Percentiles rank a stretch among this genome's conserved stretches.
Conservation (phyloP, 2,113 vertebrate genomes). For the Scalopus aquaticus region DNA sequence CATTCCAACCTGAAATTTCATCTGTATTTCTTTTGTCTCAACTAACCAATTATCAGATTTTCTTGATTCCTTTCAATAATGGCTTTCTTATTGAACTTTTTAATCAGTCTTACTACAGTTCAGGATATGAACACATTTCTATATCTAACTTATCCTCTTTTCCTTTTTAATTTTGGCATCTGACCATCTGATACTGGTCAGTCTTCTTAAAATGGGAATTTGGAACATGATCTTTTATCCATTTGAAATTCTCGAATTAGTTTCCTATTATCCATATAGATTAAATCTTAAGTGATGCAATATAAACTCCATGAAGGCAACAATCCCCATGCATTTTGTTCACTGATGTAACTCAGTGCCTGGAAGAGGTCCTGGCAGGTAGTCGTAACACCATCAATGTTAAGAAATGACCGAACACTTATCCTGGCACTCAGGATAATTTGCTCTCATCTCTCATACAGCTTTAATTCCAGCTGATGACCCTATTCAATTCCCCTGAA, state of each 20-base stretch:
- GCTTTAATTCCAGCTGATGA: not conserved
- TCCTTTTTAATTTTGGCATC: not conserved
- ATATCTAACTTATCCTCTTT: not conserved
- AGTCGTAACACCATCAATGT: not conserved
- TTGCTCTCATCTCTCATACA: not conserved
- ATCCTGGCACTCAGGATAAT: not conserved
- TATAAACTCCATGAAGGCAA: not conserved
- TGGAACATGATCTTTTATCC: not conserved
- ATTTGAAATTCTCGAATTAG: not conserved
- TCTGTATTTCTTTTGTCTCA: not conserved
- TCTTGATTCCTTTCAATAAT: constrained; percentile 26
- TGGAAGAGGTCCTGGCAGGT: not conserved
- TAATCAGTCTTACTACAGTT: not conserved
- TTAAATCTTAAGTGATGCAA: not conserved
- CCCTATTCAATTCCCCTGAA: not conserved
- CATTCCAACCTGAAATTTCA: not conserved
- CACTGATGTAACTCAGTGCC: not conserved
- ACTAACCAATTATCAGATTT: not conserved
- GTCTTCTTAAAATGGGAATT: constrained; percentile 13
- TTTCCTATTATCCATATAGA: not conserved
- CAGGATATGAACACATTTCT: not conserved
- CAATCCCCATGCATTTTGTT: not conserved
- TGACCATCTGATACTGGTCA: not conserved
- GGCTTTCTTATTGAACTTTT: not conserved
- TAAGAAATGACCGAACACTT: not conserved